Conservation (phyloP, 2,797 vertebrate genomes). For the Avahi laniger region DNA sequence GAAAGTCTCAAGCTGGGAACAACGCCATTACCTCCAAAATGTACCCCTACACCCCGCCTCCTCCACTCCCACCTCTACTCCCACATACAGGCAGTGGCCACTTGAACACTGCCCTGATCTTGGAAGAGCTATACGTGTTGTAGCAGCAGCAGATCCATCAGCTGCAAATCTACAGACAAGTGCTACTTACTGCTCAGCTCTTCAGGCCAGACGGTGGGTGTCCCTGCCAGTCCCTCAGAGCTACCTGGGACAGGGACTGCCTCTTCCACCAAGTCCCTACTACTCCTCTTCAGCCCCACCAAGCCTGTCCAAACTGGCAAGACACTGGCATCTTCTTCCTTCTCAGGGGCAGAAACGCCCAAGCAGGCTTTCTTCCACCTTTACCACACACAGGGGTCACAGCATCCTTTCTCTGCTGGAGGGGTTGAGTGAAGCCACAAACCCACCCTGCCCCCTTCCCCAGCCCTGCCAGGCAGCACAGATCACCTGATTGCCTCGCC, state of each 20-base stretch:
- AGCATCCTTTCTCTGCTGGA: constrained; percentile 74
- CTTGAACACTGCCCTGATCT: constrained; percentile 92
- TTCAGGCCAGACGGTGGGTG: constrained; percentile 72
- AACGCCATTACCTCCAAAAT: constrained; percentile 78
- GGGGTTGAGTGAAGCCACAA: constrained; percentile 72
- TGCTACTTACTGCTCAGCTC: constrained; percentile 88
- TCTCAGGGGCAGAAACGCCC: constrained; percentile 71
- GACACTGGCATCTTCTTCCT: constrained; percentile 71
- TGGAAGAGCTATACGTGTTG: constrained; percentile 92
- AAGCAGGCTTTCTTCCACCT: constrained; percentile 84
- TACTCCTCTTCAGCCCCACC: constrained; percentile 81
- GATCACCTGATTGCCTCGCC: constrained; percentile 75
- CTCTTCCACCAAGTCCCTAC: constrained; percentile 83
- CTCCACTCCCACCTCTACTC: constrained; percentile 53
- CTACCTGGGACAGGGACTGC: constrained; percentile 60
- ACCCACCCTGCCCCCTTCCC: constrained; percentile 59
- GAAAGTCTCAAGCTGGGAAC: constrained; percentile 88
- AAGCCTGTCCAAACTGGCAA: constrained; percentile 78
- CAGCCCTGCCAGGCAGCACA: constrained; percentile 49
- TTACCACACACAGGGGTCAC: constrained; percentile 80
- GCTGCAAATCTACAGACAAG: constrained; percentile 94
- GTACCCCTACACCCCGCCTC: constrained; percentile 63
- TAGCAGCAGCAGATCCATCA: constrained; percentile 95
- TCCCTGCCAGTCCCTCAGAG: constrained; percentile 75
- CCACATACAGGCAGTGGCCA: constrained; percentile 75